Percentiles rank a stretch among this genome's conserved stretches.
These are phyloP conservation scores for Aurelia aurita complex sp. Pacific DNA, from an alignment of 30 jellyfish, hydroid and myxozoan species.

Conservation along the genomic window DNA sequence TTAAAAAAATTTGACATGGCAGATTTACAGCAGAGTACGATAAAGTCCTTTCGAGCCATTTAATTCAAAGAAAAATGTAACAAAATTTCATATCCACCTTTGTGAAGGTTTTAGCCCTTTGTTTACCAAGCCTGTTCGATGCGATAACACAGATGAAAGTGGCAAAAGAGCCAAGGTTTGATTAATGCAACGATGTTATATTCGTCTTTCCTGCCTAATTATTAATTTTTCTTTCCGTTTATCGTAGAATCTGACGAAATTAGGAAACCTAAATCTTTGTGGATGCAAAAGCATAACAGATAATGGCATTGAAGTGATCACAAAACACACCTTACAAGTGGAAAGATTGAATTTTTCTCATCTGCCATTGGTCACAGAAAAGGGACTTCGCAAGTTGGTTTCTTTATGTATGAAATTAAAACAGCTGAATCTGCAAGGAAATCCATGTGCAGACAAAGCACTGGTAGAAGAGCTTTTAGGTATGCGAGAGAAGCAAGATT, in stretches of 20 bases:
- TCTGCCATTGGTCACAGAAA: constrained; percentile 37
- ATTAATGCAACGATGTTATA: no score
- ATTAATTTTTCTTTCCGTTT: no score
- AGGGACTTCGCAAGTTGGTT: constrained; percentile 14
- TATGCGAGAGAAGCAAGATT: background rate
- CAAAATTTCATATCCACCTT: no score
- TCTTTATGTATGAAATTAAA: constrained; percentile 8
- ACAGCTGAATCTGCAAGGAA: constrained; percentile 22
- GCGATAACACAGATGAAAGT: no score
- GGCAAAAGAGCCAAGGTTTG: no score
- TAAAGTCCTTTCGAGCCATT: no score
- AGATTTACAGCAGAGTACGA: no score
- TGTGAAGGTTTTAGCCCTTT: no score
- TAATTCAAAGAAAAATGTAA: no score
- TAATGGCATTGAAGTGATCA: constrained; percentile 2
- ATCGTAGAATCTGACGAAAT: constrained; percentile 25
- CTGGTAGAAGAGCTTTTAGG: constrained; percentile 18
- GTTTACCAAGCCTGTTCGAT: no score
- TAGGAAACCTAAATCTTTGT: constrained; percentile 32
- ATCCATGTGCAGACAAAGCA: constrained; percentile 6
- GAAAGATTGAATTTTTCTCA: constrained; percentile 11
- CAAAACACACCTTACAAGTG: constrained; percentile 4
- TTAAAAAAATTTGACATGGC: no score
- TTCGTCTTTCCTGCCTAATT: no score
- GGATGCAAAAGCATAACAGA: constrained; percentile 40